phyloP scores from a whole-genome alignment of 1,140 invertebrate species.

The Heterodera carotae region DNA sequence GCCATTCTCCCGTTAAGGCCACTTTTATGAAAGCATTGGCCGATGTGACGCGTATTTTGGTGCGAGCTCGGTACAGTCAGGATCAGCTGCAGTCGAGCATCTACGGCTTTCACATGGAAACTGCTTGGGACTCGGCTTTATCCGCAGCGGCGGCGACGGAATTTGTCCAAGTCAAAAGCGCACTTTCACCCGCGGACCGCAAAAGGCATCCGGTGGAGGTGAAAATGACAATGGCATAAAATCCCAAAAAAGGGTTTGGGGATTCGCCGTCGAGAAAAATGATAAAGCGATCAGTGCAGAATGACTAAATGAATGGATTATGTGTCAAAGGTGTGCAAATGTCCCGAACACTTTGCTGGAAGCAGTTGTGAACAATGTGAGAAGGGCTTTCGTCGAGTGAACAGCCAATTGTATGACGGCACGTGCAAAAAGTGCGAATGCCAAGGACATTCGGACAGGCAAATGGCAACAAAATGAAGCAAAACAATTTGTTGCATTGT shows the following conservation, averaged over 20 bases:
- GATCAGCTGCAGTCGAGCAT: slow-evolving; percentile 84
- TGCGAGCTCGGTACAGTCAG: slow-evolving; percentile 87
- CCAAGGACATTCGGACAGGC: slow-evolving; percentile 79
- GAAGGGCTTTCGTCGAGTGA: slow-evolving; percentile 79
- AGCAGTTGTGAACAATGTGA: slow-evolving; percentile 71
- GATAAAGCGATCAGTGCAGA: not conserved
- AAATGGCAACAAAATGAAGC: too few relatives aligned
- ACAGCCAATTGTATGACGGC: slow-evolving; percentile 69
- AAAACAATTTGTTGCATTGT: not conserved
- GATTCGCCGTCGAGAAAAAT: not conserved
- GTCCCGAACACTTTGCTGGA: slow-evolving; percentile 61
- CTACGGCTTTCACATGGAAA: slow-evolving; percentile 26
- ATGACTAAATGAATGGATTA: not conserved
- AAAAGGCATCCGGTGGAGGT: slow-evolving; percentile 52
- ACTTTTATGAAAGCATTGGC: slow-evolving; percentile 83
- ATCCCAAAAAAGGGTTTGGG: not conserved
- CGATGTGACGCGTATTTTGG: slow-evolving; percentile 77
- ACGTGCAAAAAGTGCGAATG: slow-evolving; percentile 85
- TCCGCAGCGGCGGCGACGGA: not conserved
- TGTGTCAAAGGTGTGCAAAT: slow-evolving; percentile 41
- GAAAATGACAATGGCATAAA: slow-evolving; percentile 6
- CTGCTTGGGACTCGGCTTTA: slow-evolving; percentile 23
- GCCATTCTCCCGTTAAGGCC: slow-evolving; percentile 31
- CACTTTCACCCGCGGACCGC: slow-evolving; percentile 8
- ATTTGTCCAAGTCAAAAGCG: not conserved